Conservation (phyloP, 2,113 vertebrate genomes). For the Halcyon senegalensis region DNA sequence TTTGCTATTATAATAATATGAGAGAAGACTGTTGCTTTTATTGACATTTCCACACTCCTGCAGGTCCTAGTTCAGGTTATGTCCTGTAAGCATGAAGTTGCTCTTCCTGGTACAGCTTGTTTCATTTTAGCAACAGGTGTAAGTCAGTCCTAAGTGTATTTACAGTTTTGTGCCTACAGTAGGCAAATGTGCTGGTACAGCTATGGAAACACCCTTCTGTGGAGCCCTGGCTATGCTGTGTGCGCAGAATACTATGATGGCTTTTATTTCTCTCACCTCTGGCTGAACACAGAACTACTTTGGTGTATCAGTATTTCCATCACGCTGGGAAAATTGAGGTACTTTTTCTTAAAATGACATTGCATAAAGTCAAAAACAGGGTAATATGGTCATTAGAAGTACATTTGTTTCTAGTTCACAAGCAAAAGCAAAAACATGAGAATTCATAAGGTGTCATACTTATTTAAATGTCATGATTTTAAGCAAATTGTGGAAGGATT, state of each 20-base stretch:
- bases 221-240: neutral
- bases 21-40: neutral
- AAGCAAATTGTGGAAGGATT: neutral
- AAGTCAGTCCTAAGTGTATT: neutral
- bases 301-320: neutral
- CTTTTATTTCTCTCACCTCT: neutral
- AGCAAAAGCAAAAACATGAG: neutral
- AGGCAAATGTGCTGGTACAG: neutral
- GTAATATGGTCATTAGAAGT: neutral
- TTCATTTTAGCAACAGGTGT: neutral
- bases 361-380: neutral
- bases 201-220: neutral
- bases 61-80: neutral
- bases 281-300: neutral
- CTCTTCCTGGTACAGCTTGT: neutral
- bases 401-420: neutral
- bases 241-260: fast-evolving
- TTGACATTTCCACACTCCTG: neutral
- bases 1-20: neutral
- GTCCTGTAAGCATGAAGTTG: neutral
- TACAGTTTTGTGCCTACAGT: neutral
- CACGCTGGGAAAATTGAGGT: neutral
- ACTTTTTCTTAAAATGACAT: neutral
- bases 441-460: neutral
- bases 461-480: neutral